Percentiles rank a stretch among this genome's conserved stretches.
phyloP scores from a whole-genome alignment of 2,888 invertebrate species.

The Celastrina argiolus region DNA sequence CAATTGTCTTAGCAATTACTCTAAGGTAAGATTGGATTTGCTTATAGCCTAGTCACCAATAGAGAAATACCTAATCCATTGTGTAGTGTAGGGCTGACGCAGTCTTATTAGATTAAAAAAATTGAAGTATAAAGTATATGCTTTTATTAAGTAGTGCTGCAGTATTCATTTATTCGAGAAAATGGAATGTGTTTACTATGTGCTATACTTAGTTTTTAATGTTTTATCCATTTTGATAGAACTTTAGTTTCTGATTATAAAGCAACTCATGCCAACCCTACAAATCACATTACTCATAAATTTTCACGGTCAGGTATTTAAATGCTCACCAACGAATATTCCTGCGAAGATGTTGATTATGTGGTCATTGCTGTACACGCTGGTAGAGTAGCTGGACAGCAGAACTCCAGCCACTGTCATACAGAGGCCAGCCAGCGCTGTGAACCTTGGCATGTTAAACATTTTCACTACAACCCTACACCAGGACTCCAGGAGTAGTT shows the following conservation, averaged over 20 bases:
- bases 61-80: conserved; percentile 1
- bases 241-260: neutral
- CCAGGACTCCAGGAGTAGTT: conserved; percentile 79
- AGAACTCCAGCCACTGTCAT: conserved; percentile 78
- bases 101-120: no score
- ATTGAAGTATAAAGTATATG: no score
- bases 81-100: neutral
- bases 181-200: neutral
- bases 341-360: conserved; percentile 73
- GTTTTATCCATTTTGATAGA: neutral
- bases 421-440: conserved; percentile 76
- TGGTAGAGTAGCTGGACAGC: conserved; percentile 69
- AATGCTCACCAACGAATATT: conserved; percentile 67
- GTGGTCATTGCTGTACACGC: conserved; percentile 61
- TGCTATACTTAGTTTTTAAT: neutral
- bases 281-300: neutral
- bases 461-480: conserved; percentile 74
- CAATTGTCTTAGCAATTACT: neutral
- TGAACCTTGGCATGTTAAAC: conserved; percentile 78
- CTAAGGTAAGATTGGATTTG: neutral
- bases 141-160: no score
- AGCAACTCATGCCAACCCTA: neutral
- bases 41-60: no score
- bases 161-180: no score
- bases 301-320: conserved; percentile 25